Percentiles rank a stretch among this genome's conserved stretches.
phyloP scores from a whole-genome alignment of 2,888 invertebrate genomes.

The Acronicta leporina region DNA sequence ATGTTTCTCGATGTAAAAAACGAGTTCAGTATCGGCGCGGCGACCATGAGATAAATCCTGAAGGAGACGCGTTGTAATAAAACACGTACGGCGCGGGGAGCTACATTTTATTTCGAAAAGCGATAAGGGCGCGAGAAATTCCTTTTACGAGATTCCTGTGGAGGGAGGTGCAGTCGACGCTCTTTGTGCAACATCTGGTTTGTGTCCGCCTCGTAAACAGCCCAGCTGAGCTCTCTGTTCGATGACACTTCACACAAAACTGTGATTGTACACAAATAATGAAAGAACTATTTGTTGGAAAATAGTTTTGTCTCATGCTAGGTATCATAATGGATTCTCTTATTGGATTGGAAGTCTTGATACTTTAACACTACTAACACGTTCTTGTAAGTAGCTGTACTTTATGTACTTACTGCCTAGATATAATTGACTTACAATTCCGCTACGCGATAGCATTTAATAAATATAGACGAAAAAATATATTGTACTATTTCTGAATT shows the following conservation, averaged over 20 bases:
- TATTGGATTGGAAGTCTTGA: not conserved
- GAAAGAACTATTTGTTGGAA: slow-evolving; percentile 28
- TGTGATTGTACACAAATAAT: slow-evolving; percentile 46
- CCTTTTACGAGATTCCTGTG: slow-evolving; percentile 86
- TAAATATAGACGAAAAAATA: not conserved
- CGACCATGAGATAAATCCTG: slow-evolving; percentile 86
- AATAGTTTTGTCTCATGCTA: slow-evolving; percentile 12
- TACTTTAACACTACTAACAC: not conserved
- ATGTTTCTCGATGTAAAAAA: slow-evolving; percentile 72
- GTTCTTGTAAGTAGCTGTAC: too few species aligned
- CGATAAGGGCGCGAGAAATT: slow-evolving; percentile 88
- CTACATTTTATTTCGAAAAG: slow-evolving; percentile 88
- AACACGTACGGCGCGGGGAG: slow-evolving; percentile 85
- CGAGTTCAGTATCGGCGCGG: slow-evolving; percentile 71
- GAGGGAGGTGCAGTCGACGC: slow-evolving; percentile 68
- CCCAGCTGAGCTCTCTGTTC: slow-evolving; percentile 45
- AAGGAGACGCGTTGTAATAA: slow-evolving; percentile 85
- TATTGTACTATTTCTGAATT: not conserved
- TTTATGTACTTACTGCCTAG: too few species aligned
- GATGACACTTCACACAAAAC: slow-evolving; percentile 50
- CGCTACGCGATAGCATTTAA: not conserved
- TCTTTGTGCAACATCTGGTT: slow-evolving; percentile 84
- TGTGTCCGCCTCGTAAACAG: slow-evolving; percentile 68
- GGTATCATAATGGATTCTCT: not conserved
- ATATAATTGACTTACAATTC: not conserved